A percentile compares a stretch with the other conserved stretches of the same genome.
Evolutionary conservation across 1,140 invertebrate genomes (phyloP).

Genomic region (Trichonephila inaurata): DNA sequence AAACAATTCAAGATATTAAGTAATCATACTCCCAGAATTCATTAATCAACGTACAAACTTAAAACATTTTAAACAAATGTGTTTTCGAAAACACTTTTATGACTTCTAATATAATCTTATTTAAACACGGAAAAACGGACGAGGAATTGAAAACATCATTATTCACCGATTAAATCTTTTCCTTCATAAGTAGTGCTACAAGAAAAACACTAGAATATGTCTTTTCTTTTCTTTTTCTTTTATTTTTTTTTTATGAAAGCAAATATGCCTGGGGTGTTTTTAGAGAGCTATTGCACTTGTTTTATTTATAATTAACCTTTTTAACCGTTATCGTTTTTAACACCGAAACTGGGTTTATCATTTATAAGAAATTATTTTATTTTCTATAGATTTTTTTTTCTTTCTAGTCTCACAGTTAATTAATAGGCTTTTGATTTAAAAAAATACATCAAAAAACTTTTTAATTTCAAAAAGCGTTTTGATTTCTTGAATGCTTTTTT

Average conservation of each 20-base stretch:
- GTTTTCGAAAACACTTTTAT: not conserved
- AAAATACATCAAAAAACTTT: not conserved
- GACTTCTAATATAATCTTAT: not conserved
- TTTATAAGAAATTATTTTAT: conserved; percentile 14
- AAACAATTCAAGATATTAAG: not conserved
- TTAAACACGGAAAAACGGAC: not conserved
- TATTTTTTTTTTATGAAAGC: not conserved
- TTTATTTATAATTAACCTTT: conserved; percentile 1
- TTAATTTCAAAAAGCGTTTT: not conserved
- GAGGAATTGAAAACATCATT: not conserved
- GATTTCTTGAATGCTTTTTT: not conserved
- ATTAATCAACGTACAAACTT: not conserved
- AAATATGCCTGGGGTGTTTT: not conserved
- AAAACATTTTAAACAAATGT: not conserved
- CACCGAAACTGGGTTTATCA: not conserved
- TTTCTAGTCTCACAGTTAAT: not conserved
- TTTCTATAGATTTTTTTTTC: not conserved
- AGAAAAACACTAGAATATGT: not conserved
- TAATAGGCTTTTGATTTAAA: not conserved
- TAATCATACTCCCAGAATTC: not conserved
- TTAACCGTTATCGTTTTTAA: not conserved
- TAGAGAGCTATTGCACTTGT: not conserved
- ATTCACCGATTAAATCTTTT: not conserved
- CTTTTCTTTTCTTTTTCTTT: not conserved
- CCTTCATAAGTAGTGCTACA: not conserved